These are phyloP conservation scores for Stegastes partitus DNA, from an alignment of 2,113 vertebrate genomes.

Conservation along the genomic window DNA sequence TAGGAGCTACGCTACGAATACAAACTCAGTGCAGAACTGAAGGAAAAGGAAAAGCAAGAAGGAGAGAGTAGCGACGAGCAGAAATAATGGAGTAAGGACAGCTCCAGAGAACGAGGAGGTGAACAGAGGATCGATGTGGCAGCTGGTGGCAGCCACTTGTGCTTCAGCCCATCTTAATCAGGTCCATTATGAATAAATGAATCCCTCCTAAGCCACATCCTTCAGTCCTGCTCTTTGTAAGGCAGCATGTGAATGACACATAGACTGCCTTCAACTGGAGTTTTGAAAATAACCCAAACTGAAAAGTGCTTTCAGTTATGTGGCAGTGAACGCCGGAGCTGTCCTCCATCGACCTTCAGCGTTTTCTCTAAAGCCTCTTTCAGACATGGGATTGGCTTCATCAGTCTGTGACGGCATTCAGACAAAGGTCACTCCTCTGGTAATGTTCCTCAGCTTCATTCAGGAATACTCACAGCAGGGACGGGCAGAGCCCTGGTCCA, in stretches of 20 bases:
- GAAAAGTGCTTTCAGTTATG: slow-evolving; percentile 41
- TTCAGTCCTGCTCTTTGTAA: slow-evolving; percentile 14
- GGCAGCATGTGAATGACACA: slow-evolving; percentile 21
- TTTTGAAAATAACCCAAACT: slow-evolving; percentile 17
- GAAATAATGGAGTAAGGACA: slow-evolving; percentile 4
- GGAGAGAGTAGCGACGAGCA: not conserved
- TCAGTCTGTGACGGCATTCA: not conserved
- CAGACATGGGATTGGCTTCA: slow-evolving; percentile 20
- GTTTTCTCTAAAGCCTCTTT: slow-evolving; percentile 34
- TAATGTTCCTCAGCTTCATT: too few relatives aligned
- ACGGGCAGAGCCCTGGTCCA: too few relatives aligned
- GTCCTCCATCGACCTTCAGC: slow-evolving; percentile 17
- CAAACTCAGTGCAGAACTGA: not conserved
- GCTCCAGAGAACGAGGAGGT: slow-evolving; percentile 11
- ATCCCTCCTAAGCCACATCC: slow-evolving; percentile 35
- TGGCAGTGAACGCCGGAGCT: slow-evolving; percentile 13
- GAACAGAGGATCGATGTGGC: slow-evolving; percentile 23
- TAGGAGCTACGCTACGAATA: not conserved
- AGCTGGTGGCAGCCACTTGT: slow-evolving; percentile 26
- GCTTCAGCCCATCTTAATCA: slow-evolving; percentile 50
- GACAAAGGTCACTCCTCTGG: too few relatives aligned
- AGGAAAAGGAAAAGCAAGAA: not conserved
- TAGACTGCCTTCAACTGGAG: not conserved
- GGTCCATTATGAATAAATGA: slow-evolving; percentile 56
- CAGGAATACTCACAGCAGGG: too few relatives aligned